Conservation (phyloP, 2,113 vertebrate genomes). For the Glaucidium brasilianum region DNA sequence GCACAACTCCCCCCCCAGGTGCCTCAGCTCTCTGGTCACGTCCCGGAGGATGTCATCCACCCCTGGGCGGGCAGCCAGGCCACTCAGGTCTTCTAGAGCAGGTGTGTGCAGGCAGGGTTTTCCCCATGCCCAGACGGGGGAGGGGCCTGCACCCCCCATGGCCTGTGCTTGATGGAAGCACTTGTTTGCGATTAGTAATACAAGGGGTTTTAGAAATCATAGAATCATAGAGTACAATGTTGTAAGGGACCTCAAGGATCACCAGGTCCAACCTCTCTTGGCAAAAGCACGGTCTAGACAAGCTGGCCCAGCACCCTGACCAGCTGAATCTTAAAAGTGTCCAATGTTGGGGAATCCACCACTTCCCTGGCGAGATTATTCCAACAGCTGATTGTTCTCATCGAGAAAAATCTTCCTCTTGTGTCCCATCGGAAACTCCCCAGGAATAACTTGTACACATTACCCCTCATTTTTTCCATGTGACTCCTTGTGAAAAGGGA, state of each 20-base stretch:
- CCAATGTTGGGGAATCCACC: background rate
- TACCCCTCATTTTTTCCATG: background rate
- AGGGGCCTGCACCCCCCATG: accelerated
- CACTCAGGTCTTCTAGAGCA: background rate
- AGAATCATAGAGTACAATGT: background rate
- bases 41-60: background rate
- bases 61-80: background rate
- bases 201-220: background rate
- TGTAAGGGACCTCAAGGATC: background rate
- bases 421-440: background rate
- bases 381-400: background rate
- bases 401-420: background rate
- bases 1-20: accelerated
- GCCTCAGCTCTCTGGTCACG: background rate
- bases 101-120: background rate
- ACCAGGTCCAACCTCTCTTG: too few species aligned
- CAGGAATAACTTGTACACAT: background rate
- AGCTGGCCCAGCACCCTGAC: background rate
- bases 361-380: background rate
- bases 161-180: accelerated
- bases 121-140: accelerated
- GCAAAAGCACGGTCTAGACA: background rate
- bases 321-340: background rate
- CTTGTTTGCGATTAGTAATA: background rate
- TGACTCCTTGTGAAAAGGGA: background rate